phyloP scores from a whole-genome alignment of 1,140 invertebrate genomes.

The Periplaneta americana region DNA sequence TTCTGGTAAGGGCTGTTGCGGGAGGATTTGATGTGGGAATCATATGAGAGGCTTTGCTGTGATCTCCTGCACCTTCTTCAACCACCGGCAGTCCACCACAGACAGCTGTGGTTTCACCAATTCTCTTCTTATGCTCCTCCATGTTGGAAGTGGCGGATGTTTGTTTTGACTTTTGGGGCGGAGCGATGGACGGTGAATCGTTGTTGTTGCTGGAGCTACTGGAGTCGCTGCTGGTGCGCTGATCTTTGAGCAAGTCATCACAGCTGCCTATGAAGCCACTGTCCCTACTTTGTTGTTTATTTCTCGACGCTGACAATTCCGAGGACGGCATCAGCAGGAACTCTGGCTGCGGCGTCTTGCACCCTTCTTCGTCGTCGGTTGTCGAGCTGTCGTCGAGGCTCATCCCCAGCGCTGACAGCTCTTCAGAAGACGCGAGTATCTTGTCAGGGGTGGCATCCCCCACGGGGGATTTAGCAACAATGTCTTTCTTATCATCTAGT shows the following conservation, averaged over 20 bases:
- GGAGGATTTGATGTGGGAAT: constrained; percentile 23
- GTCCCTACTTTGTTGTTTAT: constrained; percentile 74
- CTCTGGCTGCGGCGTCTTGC: constrained; percentile 57
- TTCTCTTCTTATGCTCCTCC: not conserved
- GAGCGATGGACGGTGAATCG: not conserved
- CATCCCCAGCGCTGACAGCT: constrained; percentile 31
- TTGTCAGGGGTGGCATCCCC: not conserved
- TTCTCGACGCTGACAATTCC: constrained; percentile 24
- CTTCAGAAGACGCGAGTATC: constrained; percentile 36
- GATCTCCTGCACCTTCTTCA: not conserved
- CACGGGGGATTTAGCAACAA: not conserved
- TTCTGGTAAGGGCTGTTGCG: constrained; percentile 56
- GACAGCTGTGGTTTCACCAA: not conserved
- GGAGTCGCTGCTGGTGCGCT: constrained; percentile 13
- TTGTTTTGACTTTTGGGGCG: not conserved
- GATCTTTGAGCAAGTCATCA: constrained; percentile 67
- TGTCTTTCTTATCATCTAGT: not conserved
- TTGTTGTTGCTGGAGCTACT: constrained; percentile 11
- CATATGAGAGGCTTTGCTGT: not conserved
- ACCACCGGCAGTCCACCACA: not conserved
- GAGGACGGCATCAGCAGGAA: constrained; percentile 32
- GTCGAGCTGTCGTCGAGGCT: not conserved
- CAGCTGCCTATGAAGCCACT: constrained; percentile 84
- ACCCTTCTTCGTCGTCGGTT: constrained; percentile 43
- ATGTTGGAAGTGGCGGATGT: not conserved